Evolutionary conservation across 2,888 invertebrate species (phyloP).

Genomic region (Xestoiulus laeticollis): DNA sequence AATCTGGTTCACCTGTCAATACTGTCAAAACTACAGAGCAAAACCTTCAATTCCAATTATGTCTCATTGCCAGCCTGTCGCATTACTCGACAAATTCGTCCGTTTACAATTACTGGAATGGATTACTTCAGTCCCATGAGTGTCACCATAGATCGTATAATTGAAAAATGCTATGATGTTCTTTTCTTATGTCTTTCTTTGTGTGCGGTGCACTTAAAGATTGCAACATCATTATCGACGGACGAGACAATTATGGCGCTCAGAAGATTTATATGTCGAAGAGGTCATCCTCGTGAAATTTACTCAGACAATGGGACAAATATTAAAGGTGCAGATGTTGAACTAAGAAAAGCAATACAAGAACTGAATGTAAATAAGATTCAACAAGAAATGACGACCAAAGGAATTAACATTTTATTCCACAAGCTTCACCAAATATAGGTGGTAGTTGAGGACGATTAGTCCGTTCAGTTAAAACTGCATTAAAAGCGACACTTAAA

Average conservation of each 20-base stretch:
- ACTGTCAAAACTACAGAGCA: background rate
- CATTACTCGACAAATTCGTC: background rate
- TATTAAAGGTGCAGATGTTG: background rate
- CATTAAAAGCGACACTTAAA: conserved; percentile 51
- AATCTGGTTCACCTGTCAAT: background rate
- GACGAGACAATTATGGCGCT: too few species aligned
- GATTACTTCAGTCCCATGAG: background rate
- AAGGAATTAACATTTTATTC: conserved; percentile 55
- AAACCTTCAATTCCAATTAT: background rate
- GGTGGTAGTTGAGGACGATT: conserved; percentile 58
- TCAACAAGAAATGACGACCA: background rate
- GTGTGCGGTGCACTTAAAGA: too few species aligned
- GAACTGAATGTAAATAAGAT: background rate
- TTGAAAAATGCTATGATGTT: too few species aligned
- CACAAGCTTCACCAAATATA: conserved; percentile 57
- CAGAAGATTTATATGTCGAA: too few species aligned
- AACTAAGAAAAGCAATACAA: background rate
- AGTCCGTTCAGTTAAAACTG: conserved; percentile 55
- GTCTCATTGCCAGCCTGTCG: background rate
- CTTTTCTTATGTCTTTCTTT: too few species aligned
- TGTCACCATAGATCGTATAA: background rate
- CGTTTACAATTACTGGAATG: background rate
- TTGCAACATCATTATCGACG: too few species aligned
- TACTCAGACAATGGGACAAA: background rate
- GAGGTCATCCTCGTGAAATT: too few species aligned